Percentiles rank a stretch among this genome's conserved stretches.
phyloP scores from a whole-genome alignment of 2,113 vertebrate genomes.

The Accipiter cooperii region DNA sequence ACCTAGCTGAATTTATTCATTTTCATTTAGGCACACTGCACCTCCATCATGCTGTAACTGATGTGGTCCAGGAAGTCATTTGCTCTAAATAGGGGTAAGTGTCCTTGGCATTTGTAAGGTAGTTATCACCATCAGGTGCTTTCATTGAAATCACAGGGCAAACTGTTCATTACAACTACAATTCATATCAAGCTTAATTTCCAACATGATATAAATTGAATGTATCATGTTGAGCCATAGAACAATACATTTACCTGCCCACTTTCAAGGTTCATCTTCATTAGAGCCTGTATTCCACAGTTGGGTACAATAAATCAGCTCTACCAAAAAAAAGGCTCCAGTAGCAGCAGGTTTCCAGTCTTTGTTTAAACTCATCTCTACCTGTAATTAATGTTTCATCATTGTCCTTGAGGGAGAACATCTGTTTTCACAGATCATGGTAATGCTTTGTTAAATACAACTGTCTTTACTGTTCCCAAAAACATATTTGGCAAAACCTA shows the following conservation, averaged over 20 bases:
- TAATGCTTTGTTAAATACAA: conserved; percentile 16
- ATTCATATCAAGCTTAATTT: conserved; percentile 1
- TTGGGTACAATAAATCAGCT: conserved; percentile 9
- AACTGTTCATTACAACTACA: neutral
- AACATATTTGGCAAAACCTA: neutral
- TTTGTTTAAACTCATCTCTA: conserved; percentile 1
- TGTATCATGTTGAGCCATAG: neutral
- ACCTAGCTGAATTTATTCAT: neutral
- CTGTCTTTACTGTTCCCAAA: neutral
- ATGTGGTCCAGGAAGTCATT: neutral
- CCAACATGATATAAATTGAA: neutral
- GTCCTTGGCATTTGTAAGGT: neutral
- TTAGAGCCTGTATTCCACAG: conserved; percentile 2
- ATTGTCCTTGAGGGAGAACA: conserved; percentile 56
- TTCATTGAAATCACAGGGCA: conserved; percentile 9
- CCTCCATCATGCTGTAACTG: neutral
- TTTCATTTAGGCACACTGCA: neutral
- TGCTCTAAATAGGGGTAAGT: neutral
- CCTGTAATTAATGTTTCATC: conserved; percentile 57
- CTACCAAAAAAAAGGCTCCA: neutral
- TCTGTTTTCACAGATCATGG: conserved; percentile 42
- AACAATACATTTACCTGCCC: neutral
- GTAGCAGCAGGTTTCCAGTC: conserved; percentile 1
- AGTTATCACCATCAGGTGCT: neutral
- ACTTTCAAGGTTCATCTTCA: conserved; percentile 30